These are phyloP conservation scores for Andrena minutula DNA, from an alignment of 2,888 invertebrate genomes.

Conservation along the genomic window DNA sequence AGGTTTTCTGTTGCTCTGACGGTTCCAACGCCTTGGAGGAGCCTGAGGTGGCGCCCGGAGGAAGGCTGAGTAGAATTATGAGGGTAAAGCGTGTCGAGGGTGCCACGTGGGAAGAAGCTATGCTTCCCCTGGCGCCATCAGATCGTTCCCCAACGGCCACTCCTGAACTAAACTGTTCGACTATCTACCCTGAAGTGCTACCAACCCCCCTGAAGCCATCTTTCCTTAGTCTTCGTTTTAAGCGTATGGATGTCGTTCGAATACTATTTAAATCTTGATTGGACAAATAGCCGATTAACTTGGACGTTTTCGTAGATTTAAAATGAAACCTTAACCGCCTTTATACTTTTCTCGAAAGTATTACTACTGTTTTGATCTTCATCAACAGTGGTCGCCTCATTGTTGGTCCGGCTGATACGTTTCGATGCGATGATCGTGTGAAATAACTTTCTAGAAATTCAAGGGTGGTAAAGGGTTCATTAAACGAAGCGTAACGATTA, in stretches of 20 bases:
- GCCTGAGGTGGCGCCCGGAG: slow-evolving; percentile 69
- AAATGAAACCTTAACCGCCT: too few relatives aligned
- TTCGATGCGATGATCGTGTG: not conserved
- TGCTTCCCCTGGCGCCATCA: slow-evolving; percentile 82
- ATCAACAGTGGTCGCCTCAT: too few relatives aligned
- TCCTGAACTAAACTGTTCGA: slow-evolving; percentile 82
- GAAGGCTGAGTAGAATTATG: slow-evolving; percentile 78
- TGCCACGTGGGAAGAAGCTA: slow-evolving; percentile 83
- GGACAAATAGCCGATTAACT: not conserved
- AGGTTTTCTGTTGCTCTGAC: slow-evolving; percentile 52
- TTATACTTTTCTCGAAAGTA: too few relatives aligned
- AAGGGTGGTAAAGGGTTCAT: not conserved
- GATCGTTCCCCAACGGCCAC: slow-evolving; percentile 84
- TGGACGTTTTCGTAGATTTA: not conserved
- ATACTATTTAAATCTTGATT: slow-evolving; percentile 34
- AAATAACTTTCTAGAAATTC: not conserved
- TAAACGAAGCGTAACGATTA: slow-evolving; percentile 30
- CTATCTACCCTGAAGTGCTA: slow-evolving; percentile 68
- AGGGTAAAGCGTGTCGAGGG: slow-evolving; percentile 79
- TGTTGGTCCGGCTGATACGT: not conserved
- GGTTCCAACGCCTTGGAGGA: slow-evolving; percentile 59
- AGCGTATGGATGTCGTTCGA: slow-evolving; percentile 27
- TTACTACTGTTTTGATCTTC: too few relatives aligned
- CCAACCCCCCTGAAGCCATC: slow-evolving; percentile 45
- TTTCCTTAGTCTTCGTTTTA: slow-evolving; percentile 48